Evolutionary conservation across 2,888 invertebrate species (phyloP), one percentile per base, ranked within the genome.

Genomic region (Macaria liturata): DNA sequence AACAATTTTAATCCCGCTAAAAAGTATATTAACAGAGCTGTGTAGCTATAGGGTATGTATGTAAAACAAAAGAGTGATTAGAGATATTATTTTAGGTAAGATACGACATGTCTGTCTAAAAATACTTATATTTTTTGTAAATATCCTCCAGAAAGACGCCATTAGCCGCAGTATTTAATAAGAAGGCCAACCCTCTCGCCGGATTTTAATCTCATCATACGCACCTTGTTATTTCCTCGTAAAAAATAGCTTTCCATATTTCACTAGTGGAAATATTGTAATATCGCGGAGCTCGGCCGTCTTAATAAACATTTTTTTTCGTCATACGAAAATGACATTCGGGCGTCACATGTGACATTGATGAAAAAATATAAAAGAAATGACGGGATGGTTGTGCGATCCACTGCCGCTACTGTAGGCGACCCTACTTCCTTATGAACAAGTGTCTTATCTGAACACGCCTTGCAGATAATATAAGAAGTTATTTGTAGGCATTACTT

Each of bases 321-420:
- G 78, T 87, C 86, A 78, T 80, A 89, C 86, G 89, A 91, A 91
- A 91, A 91, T 91, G 91, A 88, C 90, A 89, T 91, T 88, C 79
- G 66, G 88, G 90, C 91, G 88, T 88, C 91, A 91, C 89, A 83
- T 91, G 91, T 89, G 88, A 91, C 90, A 86, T 91, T 91, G 91
- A 91, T 91, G 91, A 91, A 91, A 91, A 91, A 90, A 91, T 91
- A 89, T 91, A 88, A 90, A 89, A 87, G 88, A 85, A 83, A 88
- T 84, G 87, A 84, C 78, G 84, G 84, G 82, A 82, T 86, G 79
- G 75, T 70, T 73, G 71, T 68, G 70, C 67, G 67, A 75, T 71
- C 61, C 75, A 67, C 71, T 74, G 66, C 68, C 69, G 70, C 62
- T 70, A 64, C 65, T 63, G 47, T 20, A 20, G 20, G 20, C 20